Base-by-base conservation (phyloP, 1,140 invertebrate genomes). In the Apis mellifera region DNA sequence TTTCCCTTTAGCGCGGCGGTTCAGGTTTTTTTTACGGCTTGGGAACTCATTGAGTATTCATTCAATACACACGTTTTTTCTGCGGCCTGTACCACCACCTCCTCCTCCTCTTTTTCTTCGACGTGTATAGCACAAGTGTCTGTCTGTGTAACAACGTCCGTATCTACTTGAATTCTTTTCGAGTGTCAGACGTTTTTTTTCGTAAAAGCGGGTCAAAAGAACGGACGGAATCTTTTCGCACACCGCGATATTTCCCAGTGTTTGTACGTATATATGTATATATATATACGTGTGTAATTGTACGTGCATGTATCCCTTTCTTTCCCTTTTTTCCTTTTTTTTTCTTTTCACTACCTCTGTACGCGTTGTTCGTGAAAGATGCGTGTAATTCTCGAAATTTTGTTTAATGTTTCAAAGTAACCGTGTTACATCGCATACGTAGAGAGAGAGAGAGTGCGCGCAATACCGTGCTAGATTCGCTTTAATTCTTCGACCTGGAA, bases 91-190 rank as follows among this genome's bases (percentile, higher is more conserved):
- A 42, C 26, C 26, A 26, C 4, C 26, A 32, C 32, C 32, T 32
- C 48, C 32, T 7, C 5, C 32, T 42, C 32, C 32, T 42, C 32
- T 7, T n/a, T 4, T 19, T 52, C 12, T 19, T 60, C n/a, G 9
- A 11, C 54, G 62, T 26, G n/a, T 15, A 64, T 21, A 2, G 55
- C 48, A 19, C 55, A 17, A 59, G 65, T 50, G 26, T 55, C 65
- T 69, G 73, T 57, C 74, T 52, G 66, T 70, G 74, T 78, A 82
- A 64, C 66, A 62, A 78, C 80, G 65, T 78, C 66, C 66, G 80
- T 55, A 64, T 82, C 80, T 26, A 82, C 74, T 82, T 64, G 50
- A 78, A 77, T 82, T 78, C 80, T 26, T 42, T 54, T 23, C 48
- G 7, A 77, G 55, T 66, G 74, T 64, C 74, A 55, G 65, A 55